A percentile compares a stretch with the other conserved stretches of the same genome.
Evolutionary conservation across 1,140 invertebrate species (phyloP).

Genomic region (Chironomus tepperi): DNA sequence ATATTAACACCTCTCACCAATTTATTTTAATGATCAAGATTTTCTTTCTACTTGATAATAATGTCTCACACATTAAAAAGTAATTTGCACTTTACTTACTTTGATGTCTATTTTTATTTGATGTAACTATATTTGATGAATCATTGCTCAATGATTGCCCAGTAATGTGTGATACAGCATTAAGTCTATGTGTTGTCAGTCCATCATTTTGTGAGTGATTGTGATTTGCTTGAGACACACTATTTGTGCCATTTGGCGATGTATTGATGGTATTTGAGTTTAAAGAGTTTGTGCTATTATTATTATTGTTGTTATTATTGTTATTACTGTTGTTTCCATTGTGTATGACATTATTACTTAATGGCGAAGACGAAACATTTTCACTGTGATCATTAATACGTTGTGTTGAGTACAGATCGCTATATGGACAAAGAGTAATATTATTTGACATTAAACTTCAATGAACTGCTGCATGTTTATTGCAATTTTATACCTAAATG

Average conservation of each 20-base stretch:
- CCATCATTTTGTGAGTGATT: conserved; percentile 18
- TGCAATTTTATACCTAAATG: conserved; percentile 34
- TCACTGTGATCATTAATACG: conserved; percentile 36
- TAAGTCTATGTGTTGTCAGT: not conserved
- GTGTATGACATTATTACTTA: not conserved
- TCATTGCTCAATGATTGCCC: conserved; percentile 4
- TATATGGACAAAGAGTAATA: conserved; percentile 25
- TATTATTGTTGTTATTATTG: not conserved
- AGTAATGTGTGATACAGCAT: not conserved
- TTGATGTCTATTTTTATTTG: not conserved
- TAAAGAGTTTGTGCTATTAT: not conserved
- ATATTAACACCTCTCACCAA: too few species aligned
- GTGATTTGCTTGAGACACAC: conserved; percentile 14
- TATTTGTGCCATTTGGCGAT: not conserved
- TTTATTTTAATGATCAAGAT: not conserved
- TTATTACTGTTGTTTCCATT: not conserved
- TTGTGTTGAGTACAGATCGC: conserved; percentile 39
- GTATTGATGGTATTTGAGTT: not conserved
- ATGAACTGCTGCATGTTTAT: not conserved
- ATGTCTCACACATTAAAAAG: not conserved
- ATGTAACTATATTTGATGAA: conserved; percentile 3
- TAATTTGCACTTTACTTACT: not conserved
- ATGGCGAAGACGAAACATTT: not conserved
- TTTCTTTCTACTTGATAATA: not conserved
- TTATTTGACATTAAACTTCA: not conserved